These are phyloP conservation scores for Drosophila buzzatii DNA, from an alignment of 2,888 invertebrate species.

Conservation along the genomic window DNA sequence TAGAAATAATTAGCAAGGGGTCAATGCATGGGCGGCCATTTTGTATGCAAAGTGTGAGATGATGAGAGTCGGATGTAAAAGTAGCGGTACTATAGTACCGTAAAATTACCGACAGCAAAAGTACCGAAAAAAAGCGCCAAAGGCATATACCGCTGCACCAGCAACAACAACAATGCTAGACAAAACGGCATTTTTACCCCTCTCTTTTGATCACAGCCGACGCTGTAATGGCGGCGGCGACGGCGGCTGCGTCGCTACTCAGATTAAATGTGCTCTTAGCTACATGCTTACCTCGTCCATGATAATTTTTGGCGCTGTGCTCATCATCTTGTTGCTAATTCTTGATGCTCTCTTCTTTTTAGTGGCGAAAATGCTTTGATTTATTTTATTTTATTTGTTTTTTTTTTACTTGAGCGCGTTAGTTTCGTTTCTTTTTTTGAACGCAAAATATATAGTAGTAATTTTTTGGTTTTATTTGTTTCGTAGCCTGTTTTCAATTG, in stretches of 20 bases:
- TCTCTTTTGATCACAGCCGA: conserved; percentile 27
- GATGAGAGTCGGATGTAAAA: conserved; percentile 2
- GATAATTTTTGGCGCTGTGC: conserved; percentile 63
- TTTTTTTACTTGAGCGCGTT: conserved; percentile 39
- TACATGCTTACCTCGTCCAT: conserved; percentile 74
- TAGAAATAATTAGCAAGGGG: conserved; percentile 2
- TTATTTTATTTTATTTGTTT: conserved; percentile 9
- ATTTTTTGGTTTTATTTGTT: conserved; percentile 1
- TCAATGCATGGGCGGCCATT: conserved; percentile 56
- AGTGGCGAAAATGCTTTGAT: conserved; percentile 19
- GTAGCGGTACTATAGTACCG: conserved; percentile 57
- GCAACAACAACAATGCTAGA: conserved; percentile 27
- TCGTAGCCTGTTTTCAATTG: conserved; percentile 43
- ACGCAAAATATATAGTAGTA: conserved; percentile 22
- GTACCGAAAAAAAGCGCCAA: conserved; percentile 40
- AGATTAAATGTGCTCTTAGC: background rate
- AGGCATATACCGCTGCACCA: conserved; percentile 35
- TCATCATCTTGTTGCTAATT: conserved; percentile 66
- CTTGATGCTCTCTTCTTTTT: conserved; percentile 2
- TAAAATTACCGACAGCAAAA: conserved; percentile 15
- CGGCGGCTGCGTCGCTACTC: conserved; percentile 20
- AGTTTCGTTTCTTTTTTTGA: conserved; percentile 4
- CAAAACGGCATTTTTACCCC: conserved; percentile 55
- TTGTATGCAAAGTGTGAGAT: conserved; percentile 30
- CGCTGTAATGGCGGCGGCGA: conserved; percentile 45